Evolutionary conservation across 2,797 vertebrate genomes (phyloP), one percentile per base, ranked within the genome.

Genomic region (Odontamblyopus rebecca): DNA sequence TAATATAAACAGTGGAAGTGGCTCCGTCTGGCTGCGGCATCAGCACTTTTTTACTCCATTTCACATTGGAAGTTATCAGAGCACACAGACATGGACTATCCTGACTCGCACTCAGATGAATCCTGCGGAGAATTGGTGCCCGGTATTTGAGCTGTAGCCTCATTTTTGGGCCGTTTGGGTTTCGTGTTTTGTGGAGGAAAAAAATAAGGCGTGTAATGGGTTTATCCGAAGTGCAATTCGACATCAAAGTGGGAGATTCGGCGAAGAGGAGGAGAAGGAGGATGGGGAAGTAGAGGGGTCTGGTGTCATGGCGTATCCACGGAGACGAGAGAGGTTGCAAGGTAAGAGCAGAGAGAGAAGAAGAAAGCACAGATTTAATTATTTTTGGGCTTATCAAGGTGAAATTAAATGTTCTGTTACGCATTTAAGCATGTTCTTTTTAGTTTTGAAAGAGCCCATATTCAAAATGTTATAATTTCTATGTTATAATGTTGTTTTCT

Each of bases 301-400:
- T 41, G 38, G 81, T 61, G 8, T 54, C 71, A 87, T 91, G 89
- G 84, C 84, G 79, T 66, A 85, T 67, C 80, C 73, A 12, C 80
- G 83, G 73, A 78, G 75, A 57, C 90, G 83, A 74, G 77, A 89
- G 80, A 83, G 85, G 81, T 67, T 87, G 61, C 89, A 86, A 76
- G 85, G 44, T 86, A 64, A 75, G 71, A 85, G 77, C 89, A 92
- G 92, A 44, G 92, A 93, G 89, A 91, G 91, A 81, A 59, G 6
- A 16, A 51, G 48, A 51, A 16, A 18, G 48, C 12, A 4, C 1
- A 51, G 53, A n/a, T 56, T 56, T 56, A 23, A 26, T 11, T 23
- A 11, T 18, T 23, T 2, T n/a, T 56, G 48, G 6, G 48, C 18
- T 51, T 51, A 51, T 15, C 48, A 51, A 50, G 44, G 23, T 5